Evolutionary conservation across 92 coral and sea anemone genomes (phyloP).

Genomic region (Heteractis magnifica): DNA sequence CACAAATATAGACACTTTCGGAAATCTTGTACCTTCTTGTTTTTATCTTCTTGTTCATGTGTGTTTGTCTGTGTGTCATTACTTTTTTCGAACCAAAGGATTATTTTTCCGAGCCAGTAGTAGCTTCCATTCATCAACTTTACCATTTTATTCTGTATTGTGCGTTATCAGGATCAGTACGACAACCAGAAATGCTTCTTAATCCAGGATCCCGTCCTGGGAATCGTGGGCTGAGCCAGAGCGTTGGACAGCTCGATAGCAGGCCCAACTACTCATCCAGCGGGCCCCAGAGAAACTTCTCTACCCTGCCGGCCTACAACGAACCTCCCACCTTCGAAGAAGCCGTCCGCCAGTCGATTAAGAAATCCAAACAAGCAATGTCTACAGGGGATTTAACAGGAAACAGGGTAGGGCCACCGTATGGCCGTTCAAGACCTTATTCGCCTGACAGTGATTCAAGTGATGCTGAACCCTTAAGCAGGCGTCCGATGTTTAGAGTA

Average conservation of each 20-base stretch:
- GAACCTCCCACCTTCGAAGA: conserved; percentile 89
- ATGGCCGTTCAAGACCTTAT: conserved; percentile 66
- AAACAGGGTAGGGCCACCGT: conserved; percentile 50
- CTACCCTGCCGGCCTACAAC: conserved; percentile 81
- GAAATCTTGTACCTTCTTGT: background rate
- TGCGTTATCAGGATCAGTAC: conserved; percentile 66
- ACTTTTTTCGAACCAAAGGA: background rate
- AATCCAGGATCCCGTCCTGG: conserved; percentile 84
- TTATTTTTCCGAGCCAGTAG: background rate
- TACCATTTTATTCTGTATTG: conserved; percentile 34
- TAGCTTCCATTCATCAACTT: conserved; percentile 40
- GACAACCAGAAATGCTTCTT: conserved; percentile 66
- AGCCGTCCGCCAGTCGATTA: conserved; percentile 84
- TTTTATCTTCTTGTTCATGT: background rate
- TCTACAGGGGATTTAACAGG: conserved; percentile 77
- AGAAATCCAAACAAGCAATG: conserved; percentile 58
- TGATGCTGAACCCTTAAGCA: conserved; percentile 15
- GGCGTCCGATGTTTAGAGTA: conserved; percentile 27
- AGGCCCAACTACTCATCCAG: conserved; percentile 62
- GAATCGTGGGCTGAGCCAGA: conserved; percentile 69
- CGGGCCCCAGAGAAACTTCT: conserved; percentile 78
- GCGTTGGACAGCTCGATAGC: conserved; percentile 70
- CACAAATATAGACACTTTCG: background rate
- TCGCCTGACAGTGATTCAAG: conserved; percentile 35
- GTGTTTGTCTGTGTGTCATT: background rate